A percentile compares a stretch with the other conserved stretches of the same genome.
Conservation (phyloP, 2,797 vertebrate species). For the Heliangelus exortis region DNA sequence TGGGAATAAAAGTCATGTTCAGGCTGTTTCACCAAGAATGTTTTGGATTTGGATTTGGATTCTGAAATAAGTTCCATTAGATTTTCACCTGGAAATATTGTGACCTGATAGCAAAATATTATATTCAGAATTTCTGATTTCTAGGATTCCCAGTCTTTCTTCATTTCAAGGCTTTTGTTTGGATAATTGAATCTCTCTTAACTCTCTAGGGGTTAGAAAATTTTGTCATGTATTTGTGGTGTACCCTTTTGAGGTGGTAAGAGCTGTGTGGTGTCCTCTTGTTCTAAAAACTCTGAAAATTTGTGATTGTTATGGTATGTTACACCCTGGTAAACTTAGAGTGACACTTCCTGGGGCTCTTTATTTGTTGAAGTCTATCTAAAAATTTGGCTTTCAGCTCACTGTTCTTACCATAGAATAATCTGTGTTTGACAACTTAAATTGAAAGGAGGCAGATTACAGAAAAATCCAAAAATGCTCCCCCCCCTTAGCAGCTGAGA, state of each 20-base stretch:
- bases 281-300: background rate
- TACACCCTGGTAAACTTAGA: background rate
- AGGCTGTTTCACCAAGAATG: background rate
- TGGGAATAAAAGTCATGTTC: too few relatives aligned
- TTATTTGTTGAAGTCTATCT: background rate
- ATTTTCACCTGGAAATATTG: background rate
- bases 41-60: background rate
- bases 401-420: background rate
- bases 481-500: background rate
- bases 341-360: background rate
- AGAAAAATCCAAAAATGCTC: rapidly evolving
- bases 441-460: background rate
- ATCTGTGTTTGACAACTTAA: background rate
- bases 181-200: background rate
- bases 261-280: background rate
- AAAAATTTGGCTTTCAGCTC: background rate
- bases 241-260: background rate
- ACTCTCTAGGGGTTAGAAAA: background rate
- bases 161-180: background rate
- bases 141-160: background rate
- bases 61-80: background rate
- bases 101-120: background rate
- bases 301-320: background rate
- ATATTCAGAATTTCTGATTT: background rate
- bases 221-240: background rate